Evolutionary conservation across 2,113 vertebrate genomes (phyloP).

Genomic region (Theristicus caerulescens): DNA sequence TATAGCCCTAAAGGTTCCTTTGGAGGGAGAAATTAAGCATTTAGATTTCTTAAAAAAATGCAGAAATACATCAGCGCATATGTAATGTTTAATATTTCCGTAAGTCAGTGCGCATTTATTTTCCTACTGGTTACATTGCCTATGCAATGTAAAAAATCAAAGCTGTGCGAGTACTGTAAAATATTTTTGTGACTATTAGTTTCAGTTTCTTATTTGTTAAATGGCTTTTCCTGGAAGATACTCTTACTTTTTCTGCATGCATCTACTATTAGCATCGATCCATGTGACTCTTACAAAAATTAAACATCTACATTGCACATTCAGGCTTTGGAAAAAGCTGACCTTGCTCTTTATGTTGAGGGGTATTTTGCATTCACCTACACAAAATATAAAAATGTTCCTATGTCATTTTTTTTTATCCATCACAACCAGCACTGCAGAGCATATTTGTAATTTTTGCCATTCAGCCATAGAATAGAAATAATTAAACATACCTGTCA

Average conservation of each 20-base stretch:
- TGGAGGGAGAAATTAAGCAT: neutral
- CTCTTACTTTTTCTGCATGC: neutral
- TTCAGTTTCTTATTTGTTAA: conserved; percentile 23
- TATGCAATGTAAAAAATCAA: neutral
- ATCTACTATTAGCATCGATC: conserved; percentile 11
- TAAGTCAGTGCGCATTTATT: neutral
- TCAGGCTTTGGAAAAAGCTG: conserved; percentile 47
- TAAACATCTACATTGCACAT: neutral
- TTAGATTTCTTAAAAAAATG: neutral
- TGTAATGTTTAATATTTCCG: neutral
- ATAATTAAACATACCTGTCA: conserved; percentile 14
- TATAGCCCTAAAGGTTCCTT: neutral
- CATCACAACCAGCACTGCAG: neutral
- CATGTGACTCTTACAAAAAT: conserved; percentile 4
- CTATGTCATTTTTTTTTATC: neutral
- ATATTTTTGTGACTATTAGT: neutral
- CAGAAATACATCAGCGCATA: neutral
- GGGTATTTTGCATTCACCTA: neutral
- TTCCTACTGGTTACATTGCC: neutral
- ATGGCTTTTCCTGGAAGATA: conserved; percentile 28
- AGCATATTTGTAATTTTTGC: neutral
- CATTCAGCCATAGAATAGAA: neutral
- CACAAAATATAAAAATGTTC: neutral
- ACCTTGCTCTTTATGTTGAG: neutral
- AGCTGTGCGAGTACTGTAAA: neutral